Percentiles rank a stretch among this genome's conserved stretches.
These are phyloP conservation scores for Fregata magnificens DNA, from an alignment of 2,113 vertebrate species.

Conservation along the genomic window DNA sequence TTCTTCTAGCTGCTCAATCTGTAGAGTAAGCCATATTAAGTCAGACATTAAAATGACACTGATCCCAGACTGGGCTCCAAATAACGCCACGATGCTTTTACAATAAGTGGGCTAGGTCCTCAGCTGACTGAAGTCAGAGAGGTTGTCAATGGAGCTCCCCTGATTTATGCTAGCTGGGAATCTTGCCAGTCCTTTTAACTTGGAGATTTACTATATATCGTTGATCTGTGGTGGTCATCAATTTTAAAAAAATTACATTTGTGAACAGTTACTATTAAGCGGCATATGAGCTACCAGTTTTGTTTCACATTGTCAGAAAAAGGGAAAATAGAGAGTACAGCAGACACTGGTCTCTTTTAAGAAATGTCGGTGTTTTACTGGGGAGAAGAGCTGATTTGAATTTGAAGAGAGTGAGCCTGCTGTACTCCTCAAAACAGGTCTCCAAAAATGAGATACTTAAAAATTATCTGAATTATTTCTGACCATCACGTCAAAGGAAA, in stretches of 20 bases:
- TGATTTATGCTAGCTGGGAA: slow-evolving; percentile 49
- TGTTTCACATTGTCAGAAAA: not conserved
- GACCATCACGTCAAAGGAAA: not conserved
- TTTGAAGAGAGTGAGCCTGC: not conserved
- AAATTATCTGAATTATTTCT: not conserved
- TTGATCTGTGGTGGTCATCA: slow-evolving; percentile 42
- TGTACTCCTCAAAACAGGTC: not conserved
- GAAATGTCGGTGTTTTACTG: not conserved
- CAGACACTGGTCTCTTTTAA: not conserved
- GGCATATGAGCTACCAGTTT: slow-evolving; percentile 6
- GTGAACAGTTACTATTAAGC: slow-evolving; percentile 31
- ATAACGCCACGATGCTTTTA: not conserved
- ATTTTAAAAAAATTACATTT: slow-evolving; percentile 26
- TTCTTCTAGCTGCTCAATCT: not conserved
- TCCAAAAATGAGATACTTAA: not conserved
- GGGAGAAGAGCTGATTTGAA: not conserved
- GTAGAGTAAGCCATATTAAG: not conserved
- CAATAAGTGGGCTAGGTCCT: slow-evolving; percentile 7
- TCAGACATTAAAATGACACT: not conserved
- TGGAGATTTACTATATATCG: slow-evolving; percentile 33
- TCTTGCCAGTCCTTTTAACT: slow-evolving; percentile 52
- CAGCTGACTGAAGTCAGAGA: not conserved
- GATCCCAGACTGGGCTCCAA: slow-evolving; percentile 10
- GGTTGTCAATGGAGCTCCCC: not conserved
- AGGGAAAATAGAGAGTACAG: not conserved